A percentile compares a stretch with the other conserved stretches of the same genome.
phyloP scores from a whole-genome alignment of 2,888 invertebrate genomes.

The Tribolium freemani region DNA sequence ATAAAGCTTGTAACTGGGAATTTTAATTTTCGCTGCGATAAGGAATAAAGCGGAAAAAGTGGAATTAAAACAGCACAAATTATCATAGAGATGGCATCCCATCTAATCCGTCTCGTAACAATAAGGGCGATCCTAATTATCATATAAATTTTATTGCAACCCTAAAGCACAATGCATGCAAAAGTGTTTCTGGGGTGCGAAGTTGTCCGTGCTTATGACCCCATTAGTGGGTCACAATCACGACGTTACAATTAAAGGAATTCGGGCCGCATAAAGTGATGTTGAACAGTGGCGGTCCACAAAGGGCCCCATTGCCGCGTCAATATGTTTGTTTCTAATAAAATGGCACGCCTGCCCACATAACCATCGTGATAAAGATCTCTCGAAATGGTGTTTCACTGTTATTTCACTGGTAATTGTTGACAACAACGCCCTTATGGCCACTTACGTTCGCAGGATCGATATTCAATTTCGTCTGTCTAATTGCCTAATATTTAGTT shows the following conservation, averaged over 20 bases:
- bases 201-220: not conserved
- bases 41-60: not conserved
- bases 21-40: not conserved
- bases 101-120: not conserved
- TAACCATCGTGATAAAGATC: constrained; percentile 30
- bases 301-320: constrained; percentile 13
- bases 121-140: not conserved
- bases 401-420: constrained; percentile 22
- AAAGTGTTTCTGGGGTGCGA: not conserved
- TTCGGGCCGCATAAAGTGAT: constrained; percentile 8
- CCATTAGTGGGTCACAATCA: not conserved
- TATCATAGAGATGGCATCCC: not conserved
- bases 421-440: constrained; percentile 3
- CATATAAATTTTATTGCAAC: not conserved
- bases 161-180: not conserved
- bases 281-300: constrained; percentile 6
- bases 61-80: not conserved
- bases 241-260: not conserved
- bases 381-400: constrained; percentile 25
- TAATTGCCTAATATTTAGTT: constrained; percentile 14
- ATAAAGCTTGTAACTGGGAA: not conserved
- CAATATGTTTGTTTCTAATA: constrained; percentile 37
- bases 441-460: not conserved
- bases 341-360: constrained; percentile 29
- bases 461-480: not conserved